A percentile compares a stretch with the other conserved stretches of the same genome.
phyloP scores from a whole-genome alignment of 2,797 vertebrate species.

The Babyrousa celebensis region DNA sequence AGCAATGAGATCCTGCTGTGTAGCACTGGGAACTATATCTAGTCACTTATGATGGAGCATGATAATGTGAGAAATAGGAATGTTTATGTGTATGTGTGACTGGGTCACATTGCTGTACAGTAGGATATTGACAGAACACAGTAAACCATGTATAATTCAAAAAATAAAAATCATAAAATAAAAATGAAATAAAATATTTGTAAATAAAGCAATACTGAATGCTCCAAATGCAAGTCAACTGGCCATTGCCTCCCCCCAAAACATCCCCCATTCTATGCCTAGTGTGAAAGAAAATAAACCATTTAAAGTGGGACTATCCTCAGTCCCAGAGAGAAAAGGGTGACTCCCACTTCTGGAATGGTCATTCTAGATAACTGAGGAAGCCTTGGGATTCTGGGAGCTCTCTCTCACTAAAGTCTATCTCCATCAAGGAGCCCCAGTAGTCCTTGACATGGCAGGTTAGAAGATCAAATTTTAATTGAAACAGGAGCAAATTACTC shows the following conservation, averaged over 20 bases:
- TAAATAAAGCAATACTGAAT: not conserved
- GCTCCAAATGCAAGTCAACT: not conserved
- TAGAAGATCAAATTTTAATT: not conserved
- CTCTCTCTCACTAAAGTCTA: not conserved
- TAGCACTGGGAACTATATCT: too few relatives aligned
- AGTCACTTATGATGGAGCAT: too few relatives aligned
- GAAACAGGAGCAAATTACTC: not conserved
- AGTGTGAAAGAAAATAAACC: not conserved
- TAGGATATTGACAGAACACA: too few relatives aligned
- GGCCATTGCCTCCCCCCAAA: not conserved
- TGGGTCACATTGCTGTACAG: too few relatives aligned
- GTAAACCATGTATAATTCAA: too few relatives aligned
- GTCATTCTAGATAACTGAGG: not conserved
- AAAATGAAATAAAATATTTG: too few relatives aligned
- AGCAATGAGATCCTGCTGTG: too few relatives aligned
- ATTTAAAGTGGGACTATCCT: not conserved
- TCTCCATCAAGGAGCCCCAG: not conserved
- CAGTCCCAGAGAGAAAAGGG: not conserved
- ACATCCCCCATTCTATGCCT: not conserved
- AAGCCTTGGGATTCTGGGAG: not conserved
- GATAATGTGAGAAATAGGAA: too few relatives aligned
- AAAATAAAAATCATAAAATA: too few relatives aligned
- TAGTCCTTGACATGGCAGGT: not conserved
- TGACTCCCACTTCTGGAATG: not conserved
- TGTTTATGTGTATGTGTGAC: too few relatives aligned